These are phyloP conservation scores for Phyllostomus discolor DNA, from an alignment of 2,113 vertebrate species.

Conservation along the genomic window DNA sequence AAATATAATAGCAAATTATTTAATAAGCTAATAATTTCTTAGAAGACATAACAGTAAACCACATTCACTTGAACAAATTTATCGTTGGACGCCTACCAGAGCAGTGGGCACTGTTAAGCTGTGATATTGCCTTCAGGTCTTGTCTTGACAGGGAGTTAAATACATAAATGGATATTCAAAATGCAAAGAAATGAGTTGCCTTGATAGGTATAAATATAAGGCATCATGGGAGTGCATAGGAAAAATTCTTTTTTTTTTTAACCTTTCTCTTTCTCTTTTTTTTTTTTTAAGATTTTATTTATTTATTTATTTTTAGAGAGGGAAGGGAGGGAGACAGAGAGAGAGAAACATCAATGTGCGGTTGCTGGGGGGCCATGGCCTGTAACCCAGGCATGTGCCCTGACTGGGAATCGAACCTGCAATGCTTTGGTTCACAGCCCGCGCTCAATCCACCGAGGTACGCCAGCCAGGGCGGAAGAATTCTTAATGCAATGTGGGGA, in stretches of 20 bases:
- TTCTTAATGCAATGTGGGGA: slow-evolving; percentile 9
- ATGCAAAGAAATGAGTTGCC: background rate
- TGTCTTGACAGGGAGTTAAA: background rate
- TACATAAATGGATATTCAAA: background rate
- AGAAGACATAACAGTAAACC: background rate
- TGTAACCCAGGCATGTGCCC: too few relatives aligned
- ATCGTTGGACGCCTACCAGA: background rate
- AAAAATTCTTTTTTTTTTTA: too few relatives aligned
- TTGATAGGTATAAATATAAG: background rate
- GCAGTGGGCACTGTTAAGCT: background rate
- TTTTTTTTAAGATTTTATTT: too few relatives aligned
- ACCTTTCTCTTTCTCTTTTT: too few relatives aligned
- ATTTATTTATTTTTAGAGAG: too few relatives aligned
- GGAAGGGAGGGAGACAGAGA: too few relatives aligned
- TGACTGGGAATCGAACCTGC: too few relatives aligned
- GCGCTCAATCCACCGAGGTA: too few relatives aligned
- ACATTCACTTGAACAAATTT: background rate
- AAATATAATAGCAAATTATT: slow-evolving; percentile 7
- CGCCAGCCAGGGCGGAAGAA: too few relatives aligned
- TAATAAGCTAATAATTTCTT: slow-evolving; percentile 41
- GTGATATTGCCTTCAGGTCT: background rate
- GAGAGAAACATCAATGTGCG: too few relatives aligned
- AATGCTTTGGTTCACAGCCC: too few relatives aligned
- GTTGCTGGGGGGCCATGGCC: too few relatives aligned
- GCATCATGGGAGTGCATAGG: background rate